Base-by-base conservation (phyloP, 2,113 vertebrate genomes). In the Phasianus colchicus region DNA sequence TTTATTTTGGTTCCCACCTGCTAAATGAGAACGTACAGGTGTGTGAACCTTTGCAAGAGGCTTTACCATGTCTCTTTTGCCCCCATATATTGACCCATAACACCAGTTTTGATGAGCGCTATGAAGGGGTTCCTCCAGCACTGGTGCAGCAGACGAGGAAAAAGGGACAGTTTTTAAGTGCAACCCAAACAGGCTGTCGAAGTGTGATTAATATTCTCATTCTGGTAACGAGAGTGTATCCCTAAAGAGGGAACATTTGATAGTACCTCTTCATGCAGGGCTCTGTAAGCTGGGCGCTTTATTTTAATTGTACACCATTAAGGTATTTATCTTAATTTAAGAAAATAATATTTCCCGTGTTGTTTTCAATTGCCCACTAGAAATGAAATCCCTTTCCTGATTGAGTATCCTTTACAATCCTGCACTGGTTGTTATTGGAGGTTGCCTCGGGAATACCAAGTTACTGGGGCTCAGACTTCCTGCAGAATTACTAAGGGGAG, bases 301-400 rank as follows among this genome's bases (percentile, higher is more conserved):
- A 96, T 96, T 96, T 95, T 83, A 96, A 92, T 94, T 27, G 61
- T 67, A 83, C 61, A 65, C 79, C 76, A 81, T 96, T 93, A 95
- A 93, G 52, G 94, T 91, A 91, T 95, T 95, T 95, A 95, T 90
- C 93, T 95, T 97, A 97, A 95, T 97, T 95, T 54, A 0, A 88
- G 95, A 96, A 94, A 91, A 97, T 96, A 95, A 95, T 92, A 92
- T 95, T 95, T 91, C 85, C 79, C 91, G 94, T 96, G 95, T 93
- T 95, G 94, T 95, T 97, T 94, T 85, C 85, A 90, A 9, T 95
- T 93, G 76, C 91, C 69, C 85, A 81, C 83, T 86, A 90, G 91
- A 96, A 97, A 91, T 0, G 19, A 95, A 95, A 95, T 97, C 91
- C 83, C 85, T 92, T 96, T 94, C 94, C 96, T 92, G 85, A 13